Base-by-base conservation (phyloP, 1,140 invertebrate species). In the Lucilia sericata region DNA sequence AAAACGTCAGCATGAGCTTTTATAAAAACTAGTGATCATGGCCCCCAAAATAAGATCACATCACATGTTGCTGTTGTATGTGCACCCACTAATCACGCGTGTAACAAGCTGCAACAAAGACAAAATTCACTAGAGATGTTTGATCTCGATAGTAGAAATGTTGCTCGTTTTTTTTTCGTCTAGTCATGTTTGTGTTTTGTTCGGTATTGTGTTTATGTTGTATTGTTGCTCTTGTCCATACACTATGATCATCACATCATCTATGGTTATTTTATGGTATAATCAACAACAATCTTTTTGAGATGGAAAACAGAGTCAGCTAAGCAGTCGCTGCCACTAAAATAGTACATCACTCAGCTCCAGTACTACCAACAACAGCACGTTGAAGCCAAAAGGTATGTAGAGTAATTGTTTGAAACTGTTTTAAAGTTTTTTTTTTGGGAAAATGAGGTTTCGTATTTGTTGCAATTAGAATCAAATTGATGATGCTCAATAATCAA, bases 381-480 rank as follows among this genome's bases (percentile, higher is more conserved):
- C n/a, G n/a, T n/a, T 21, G n/a, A 21, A 51, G 19, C 65, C 65
- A 70, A 21, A 21, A 19, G 65, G n/a, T 70, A 70, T 70, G 65
- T 70, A 70, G 65, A 70, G 65, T 70, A 70, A 70, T 70, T 70
- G 65, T 70, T 70, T 70, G 21, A 70, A 70, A 70, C 55, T 60
- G 55, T 60, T n/a, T 60, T n/a, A 60, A n/a, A 14, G 14, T 60
- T 60, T n/a, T 7, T 60, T 17, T 42, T 36, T 42, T n/a, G 75
- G n/a, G 75, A 82, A 83, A 78, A 83, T 74, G 25, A 84, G 75
- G 25, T 80, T 80, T 80, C 76, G 76, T 51, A 80, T 80, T 80
- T 80, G 81, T 84, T 84, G 87, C 88, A 89, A 90, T 90, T 90
- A 88, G 87, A 90, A 89, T 88, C 86, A 87, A 90, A 89, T 89